Evolutionary conservation across 2,113 vertebrate species (phyloP).

Genomic region (Amphiprion percula): DNA sequence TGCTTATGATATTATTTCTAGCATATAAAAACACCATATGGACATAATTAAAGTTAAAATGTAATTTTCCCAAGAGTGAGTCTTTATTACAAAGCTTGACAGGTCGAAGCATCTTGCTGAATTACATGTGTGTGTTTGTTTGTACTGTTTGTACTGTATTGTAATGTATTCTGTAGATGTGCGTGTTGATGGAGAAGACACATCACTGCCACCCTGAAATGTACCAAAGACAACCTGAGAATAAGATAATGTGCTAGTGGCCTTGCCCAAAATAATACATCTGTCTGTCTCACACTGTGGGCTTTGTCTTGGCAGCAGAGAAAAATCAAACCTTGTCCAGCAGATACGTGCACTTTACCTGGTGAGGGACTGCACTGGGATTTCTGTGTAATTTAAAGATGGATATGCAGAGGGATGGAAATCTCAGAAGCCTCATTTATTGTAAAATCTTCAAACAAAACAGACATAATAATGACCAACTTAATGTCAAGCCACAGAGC

Average conservation of each 20-base stretch:
- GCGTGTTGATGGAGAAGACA: conserved; percentile 5
- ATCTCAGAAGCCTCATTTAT: background rate
- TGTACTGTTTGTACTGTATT: no score
- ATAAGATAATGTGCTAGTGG: conserved; percentile 57
- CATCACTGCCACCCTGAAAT: conserved; percentile 31
- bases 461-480: background rate
- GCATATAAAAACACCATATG: no score
- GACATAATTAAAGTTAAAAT: no score
- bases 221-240: conserved; percentile 56
- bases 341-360: background rate
- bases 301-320: conserved; percentile 6
- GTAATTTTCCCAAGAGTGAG: no score
- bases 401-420: background rate
- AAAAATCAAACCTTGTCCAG: conserved; percentile 26
- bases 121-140: no score
- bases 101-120: no score
- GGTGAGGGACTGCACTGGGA: background rate
- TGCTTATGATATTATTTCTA: no score
- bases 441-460: conserved; percentile 17
- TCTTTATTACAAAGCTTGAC: no score
- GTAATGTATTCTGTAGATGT: conserved; percentile 5
- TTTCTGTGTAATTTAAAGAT: conserved; percentile 11
- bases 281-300: conserved; percentile 22
- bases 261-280: conserved; percentile 38
- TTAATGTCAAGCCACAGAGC: conserved; percentile 30